Evolutionary conservation across 2,888 invertebrate genomes (phyloP).

Genomic region (Lithophane semibrunnea): DNA sequence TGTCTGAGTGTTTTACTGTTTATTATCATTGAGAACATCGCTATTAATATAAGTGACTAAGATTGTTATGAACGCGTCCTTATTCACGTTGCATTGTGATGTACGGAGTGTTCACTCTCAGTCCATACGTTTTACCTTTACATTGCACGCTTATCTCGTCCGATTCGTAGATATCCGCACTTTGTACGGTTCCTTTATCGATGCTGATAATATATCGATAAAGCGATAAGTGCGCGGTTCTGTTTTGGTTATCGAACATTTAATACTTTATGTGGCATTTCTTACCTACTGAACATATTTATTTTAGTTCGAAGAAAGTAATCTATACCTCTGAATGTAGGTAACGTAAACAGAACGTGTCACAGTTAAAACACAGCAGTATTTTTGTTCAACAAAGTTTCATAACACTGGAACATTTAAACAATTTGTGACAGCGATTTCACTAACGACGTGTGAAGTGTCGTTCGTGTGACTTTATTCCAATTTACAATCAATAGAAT

Average conservation of each 20-base stretch:
- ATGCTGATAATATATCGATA: conserved; percentile 75
- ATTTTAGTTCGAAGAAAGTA: conserved; percentile 36
- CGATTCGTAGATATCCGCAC: conserved; percentile 72
- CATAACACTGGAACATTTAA: conserved; percentile 43
- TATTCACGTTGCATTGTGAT: conserved; percentile 52
- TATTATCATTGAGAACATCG: conserved; percentile 34
- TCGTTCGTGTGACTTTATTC: conserved; percentile 27
- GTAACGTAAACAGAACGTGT: conserved; percentile 46
- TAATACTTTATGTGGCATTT: conserved; percentile 50
- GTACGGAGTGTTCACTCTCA: conserved; percentile 32
- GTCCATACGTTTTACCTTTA: conserved; percentile 48
- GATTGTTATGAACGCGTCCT: conserved; percentile 42
- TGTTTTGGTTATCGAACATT: conserved; percentile 72
- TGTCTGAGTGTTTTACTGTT: conserved; percentile 13
- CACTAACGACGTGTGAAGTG: conserved; percentile 39
- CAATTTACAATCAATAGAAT: conserved; percentile 31
- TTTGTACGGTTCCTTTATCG: conserved; percentile 77
- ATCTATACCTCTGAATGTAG: conserved; percentile 33
- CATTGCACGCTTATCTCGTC: conserved; percentile 68
- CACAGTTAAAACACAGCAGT: conserved; percentile 27
- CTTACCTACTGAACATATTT: conserved; percentile 39
- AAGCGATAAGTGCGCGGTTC: conserved; percentile 69
- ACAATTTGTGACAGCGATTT: conserved; percentile 42
- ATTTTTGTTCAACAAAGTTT: conserved; percentile 48
- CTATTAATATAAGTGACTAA: conserved; percentile 42